Conservation (phyloP, 2,113 vertebrate genomes). For the Penelope pileata region DNA sequence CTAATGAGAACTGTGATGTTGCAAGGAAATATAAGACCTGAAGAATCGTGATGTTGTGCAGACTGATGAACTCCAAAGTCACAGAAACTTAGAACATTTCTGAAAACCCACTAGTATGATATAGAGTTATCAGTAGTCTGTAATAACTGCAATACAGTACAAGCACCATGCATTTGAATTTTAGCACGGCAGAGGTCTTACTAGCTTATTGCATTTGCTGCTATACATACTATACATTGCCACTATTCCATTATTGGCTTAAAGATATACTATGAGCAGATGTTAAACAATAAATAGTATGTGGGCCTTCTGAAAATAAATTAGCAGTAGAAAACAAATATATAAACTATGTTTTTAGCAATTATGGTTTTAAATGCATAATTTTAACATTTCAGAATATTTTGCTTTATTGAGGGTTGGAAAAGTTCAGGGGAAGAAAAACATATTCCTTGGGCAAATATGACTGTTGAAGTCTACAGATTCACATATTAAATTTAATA, state of each 20-base stretch:
- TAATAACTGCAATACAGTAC: not conserved
- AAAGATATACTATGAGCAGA: not conserved
- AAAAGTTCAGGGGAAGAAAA: not conserved
- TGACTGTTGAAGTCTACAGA: not conserved
- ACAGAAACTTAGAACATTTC: not conserved
- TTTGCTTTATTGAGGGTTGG: not conserved
- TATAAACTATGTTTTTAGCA: not conserved
- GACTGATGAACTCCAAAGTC: not conserved
- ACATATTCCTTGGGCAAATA: not conserved
- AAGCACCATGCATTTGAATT: not conserved
- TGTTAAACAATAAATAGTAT: not conserved
- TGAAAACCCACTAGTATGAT: not conserved
- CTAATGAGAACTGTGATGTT: not conserved
- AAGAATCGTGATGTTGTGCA: not conserved
- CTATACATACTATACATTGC: not conserved
- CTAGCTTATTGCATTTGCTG: not conserved
- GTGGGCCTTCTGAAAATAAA: not conserved
- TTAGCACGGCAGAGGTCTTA: no score
- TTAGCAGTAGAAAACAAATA: not conserved
- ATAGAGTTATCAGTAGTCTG: not conserved
- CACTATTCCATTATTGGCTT: not conserved
- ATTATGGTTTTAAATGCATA: not conserved
- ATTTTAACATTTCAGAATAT: not conserved
- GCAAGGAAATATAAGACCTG: not conserved
- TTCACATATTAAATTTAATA: not conserved